phyloP scores from a whole-genome alignment of 2,113 vertebrate species.

The Vicugna pacos region DNA sequence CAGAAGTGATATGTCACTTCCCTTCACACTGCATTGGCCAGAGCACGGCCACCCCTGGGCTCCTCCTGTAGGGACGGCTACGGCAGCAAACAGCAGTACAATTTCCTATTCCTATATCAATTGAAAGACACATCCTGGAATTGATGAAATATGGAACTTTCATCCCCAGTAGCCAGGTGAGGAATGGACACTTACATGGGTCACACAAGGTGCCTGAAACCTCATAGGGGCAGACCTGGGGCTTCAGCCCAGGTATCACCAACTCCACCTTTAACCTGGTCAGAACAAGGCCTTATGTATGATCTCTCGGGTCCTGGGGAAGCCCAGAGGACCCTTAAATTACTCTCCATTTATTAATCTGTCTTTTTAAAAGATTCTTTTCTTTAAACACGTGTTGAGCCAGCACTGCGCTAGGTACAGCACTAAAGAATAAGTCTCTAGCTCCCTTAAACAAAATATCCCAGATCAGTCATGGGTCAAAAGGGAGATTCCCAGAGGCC shows the following conservation, averaged over 20 bases:
- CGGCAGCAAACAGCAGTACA: too few relatives aligned
- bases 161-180: neutral
- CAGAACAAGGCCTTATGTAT: neutral
- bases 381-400: neutral
- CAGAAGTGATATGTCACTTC: neutral
- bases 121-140: neutral
- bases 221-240: neutral
- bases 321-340: neutral
- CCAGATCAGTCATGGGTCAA: slow-evolving; percentile 46
- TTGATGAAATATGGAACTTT: neutral
- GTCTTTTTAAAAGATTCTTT: neutral
- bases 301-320: neutral
- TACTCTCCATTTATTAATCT: neutral
- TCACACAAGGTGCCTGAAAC: neutral
- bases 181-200: neutral
- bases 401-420: neutral
- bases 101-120: neutral
- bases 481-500: slow-evolving; percentile 20
- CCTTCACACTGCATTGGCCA: neutral
- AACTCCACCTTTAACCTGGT: neutral
- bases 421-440: neutral
- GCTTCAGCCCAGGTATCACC: neutral
- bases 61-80: neutral
- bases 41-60: neutral
- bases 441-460: neutral